Evolutionary conservation across 2,888 invertebrate species (phyloP).

Genomic region (Xylocampa areola): DNA sequence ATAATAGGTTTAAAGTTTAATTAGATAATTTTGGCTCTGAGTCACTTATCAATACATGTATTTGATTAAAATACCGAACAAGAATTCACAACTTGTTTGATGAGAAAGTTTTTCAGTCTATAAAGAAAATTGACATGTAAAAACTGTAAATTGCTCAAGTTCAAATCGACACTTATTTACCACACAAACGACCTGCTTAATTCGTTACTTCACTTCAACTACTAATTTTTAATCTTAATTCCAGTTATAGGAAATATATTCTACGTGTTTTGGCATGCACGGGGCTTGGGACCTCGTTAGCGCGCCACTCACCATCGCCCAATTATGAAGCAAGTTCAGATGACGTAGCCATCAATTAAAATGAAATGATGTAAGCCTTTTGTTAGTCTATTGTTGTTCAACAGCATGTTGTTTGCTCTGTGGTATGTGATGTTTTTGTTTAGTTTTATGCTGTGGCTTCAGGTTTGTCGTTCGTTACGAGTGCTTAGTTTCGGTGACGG

Average conservation of each 20-base stretch:
- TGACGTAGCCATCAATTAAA: slow-evolving; percentile 78
- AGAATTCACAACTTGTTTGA: too few species aligned
- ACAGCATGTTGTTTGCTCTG: slow-evolving; percentile 46
- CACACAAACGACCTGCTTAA: slow-evolving; percentile 12
- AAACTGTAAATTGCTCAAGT: too few species aligned
- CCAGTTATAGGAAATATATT: slow-evolving; percentile 61
- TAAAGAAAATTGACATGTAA: too few species aligned
- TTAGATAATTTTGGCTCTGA: too few species aligned
- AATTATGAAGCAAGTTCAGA: slow-evolving; percentile 81
- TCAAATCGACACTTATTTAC: slow-evolving; percentile 10
- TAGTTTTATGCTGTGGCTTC: slow-evolving; percentile 40
- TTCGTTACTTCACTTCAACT: slow-evolving; percentile 4
- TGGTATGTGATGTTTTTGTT: slow-evolving; percentile 49
- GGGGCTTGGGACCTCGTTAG: slow-evolving; percentile 76
- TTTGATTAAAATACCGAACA: not conserved
- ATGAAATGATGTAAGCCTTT: slow-evolving; percentile 55
- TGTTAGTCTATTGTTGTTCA: slow-evolving; percentile 54
- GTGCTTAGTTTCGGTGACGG: slow-evolving; percentile 32
- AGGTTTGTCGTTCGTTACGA: slow-evolving; percentile 24
- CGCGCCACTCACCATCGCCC: slow-evolving; percentile 75
- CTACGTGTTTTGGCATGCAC: slow-evolving; percentile 81
- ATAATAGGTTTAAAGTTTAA: not conserved
- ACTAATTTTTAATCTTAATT: slow-evolving; percentile 29
- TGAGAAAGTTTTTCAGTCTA: too few species aligned
- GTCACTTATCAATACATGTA: not conserved